Conservation (phyloP, 1,140 invertebrate genomes). For the Brachystomella parvula region DNA sequence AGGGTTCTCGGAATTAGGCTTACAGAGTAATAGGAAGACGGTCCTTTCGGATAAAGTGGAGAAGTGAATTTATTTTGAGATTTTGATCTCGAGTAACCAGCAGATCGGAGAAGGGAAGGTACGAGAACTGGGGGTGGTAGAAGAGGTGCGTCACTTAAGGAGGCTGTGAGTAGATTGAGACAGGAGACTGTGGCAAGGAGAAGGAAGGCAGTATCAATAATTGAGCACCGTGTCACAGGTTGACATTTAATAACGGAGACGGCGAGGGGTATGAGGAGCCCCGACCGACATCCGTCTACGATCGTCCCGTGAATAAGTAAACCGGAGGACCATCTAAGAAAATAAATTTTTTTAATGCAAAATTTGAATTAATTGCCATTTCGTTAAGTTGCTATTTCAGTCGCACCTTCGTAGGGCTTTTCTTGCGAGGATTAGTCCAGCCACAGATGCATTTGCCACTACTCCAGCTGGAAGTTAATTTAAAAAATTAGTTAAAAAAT, state of each 20-base stretch:
- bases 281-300: conserved; percentile 72
- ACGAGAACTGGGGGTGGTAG: conserved; percentile 36
- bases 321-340: conserved; percentile 73
- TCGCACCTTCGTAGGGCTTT: conserved; percentile 32
- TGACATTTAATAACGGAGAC: conserved; percentile 73
- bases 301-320: conserved; percentile 76
- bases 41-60: conserved; percentile 34
- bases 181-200: conserved; percentile 68
- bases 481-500: not conserved
- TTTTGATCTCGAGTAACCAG: conserved; percentile 26
- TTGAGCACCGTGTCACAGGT: conserved; percentile 73
- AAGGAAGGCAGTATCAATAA: conserved; percentile 83
- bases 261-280: conserved; percentile 68
- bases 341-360: not conserved
- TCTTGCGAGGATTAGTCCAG: conserved; percentile 35
- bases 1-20: too few relatives aligned
- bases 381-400: not conserved
- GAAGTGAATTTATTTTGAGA: conserved; percentile 29
- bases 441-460: conserved; percentile 32
- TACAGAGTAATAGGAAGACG: conserved; percentile 34
- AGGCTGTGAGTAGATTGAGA: conserved; percentile 26
- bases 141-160: conserved; percentile 35
- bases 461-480: conserved; percentile 25
- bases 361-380: not conserved
- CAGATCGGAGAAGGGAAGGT: conserved; percentile 32